Evolutionary conservation across 2,113 vertebrate genomes (phyloP).

Genomic region (Reinhardtius hippoglossoides): DNA sequence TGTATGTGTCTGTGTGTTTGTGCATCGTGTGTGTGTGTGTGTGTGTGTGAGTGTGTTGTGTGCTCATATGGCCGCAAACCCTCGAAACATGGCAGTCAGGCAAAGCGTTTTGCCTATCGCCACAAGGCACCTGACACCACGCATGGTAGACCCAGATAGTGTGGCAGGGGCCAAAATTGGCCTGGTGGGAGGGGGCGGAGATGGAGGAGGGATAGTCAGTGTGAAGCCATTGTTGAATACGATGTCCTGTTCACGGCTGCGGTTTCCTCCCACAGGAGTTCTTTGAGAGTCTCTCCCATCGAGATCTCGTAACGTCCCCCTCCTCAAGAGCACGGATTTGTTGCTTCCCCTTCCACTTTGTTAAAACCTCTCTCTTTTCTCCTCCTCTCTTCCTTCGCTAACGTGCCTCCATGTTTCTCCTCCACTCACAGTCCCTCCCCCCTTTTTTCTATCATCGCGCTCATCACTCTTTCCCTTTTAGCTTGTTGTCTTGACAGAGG

Average conservation of each 20-base stretch:
- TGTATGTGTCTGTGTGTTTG: slow-evolving; percentile 21
- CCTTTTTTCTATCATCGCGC: slow-evolving; percentile 24
- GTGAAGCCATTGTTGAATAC: slow-evolving; percentile 21
- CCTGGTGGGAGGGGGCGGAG: slow-evolving; percentile 23
- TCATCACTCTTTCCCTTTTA: slow-evolving; percentile 73
- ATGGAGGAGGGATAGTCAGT: slow-evolving; percentile 24
- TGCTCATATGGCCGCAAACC: slow-evolving; percentile 78
- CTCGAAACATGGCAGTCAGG: slow-evolving; percentile 77
- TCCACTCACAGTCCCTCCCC: slow-evolving; percentile 20
- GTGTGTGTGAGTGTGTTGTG: slow-evolving; percentile 25
- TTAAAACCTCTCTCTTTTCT: slow-evolving; percentile 10
- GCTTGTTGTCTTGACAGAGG: slow-evolving; percentile 82
- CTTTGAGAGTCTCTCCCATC: background rate
- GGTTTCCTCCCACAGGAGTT: background rate
- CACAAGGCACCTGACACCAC: slow-evolving; percentile 87
- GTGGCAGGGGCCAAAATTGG: slow-evolving; percentile 57
- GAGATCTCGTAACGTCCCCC: no score
- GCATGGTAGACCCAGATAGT: slow-evolving; percentile 76
- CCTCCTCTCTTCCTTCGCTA: background rate
- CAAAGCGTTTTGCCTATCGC: slow-evolving; percentile 79
- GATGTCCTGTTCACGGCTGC: slow-evolving; percentile 6
- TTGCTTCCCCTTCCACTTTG: slow-evolving; percentile 20
- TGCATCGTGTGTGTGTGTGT: slow-evolving; percentile 38
- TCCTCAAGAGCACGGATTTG: slow-evolving; percentile 2
- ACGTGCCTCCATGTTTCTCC: slow-evolving; percentile 15